Evolutionary conservation across 2,797 vertebrate species (phyloP), one percentile per base, ranked within the genome.

Genomic region (Tenualosa thibaudeaui): DNA sequence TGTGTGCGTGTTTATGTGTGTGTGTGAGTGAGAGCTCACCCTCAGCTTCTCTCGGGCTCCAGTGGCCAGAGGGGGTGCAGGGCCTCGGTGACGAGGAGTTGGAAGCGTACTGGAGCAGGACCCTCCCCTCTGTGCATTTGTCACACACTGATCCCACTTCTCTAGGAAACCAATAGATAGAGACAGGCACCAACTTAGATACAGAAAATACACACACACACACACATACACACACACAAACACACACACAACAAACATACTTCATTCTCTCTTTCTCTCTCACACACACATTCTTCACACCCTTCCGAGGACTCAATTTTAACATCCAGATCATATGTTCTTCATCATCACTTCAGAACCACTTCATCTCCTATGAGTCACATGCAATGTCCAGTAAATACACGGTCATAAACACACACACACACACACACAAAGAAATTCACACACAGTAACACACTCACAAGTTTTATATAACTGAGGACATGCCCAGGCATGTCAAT

Each of bases 141-240:
- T 98, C 96, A 93, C 98, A 99, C 86, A 97, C 95, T 95, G 97
- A 98, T 99, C 98, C 98, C 97, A 98, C 95, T 98, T 99, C 98
- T 99, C 98, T 99, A 99, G 97, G 96, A 98, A 97, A 97, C 96
- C 96, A 98, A 97, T 95, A 98, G 94, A 94, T 94, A 94, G 85
- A 85, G 90, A 94, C 90, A 94, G 89, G 89, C 94, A 93, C 91
- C 92, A 96, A 95, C 95, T 96, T 96, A 96, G 94, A 95, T 92
- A 93, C 90, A 91, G 89, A 87, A 90, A 92, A 10, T 85, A n/a
- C 56, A 88, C 53, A 54, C 53, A 54, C 12, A 15, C 53, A n/a
- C 56, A 88, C 43, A 84, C 8, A 83, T 78, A 54, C 17, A 53
- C 8, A 53, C 8, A 53, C 13, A 53, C 51, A 53, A 0, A 53